Evolutionary conservation across 2,113 vertebrate species (phyloP).

Genomic region (Crotalus horridus): DNA sequence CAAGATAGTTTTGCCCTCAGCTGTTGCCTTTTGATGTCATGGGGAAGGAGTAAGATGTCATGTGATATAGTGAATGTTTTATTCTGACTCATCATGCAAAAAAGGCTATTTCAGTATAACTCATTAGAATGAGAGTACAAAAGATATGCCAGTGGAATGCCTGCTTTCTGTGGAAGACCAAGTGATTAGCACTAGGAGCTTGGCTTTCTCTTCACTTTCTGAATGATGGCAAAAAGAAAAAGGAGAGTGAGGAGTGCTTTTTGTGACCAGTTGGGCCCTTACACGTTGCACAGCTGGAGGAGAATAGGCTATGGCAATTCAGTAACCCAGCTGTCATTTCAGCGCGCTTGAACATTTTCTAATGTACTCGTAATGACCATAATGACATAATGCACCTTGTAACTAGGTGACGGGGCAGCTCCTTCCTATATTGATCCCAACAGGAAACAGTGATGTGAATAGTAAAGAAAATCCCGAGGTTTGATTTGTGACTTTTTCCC

Average conservation of each 20-base stretch:
- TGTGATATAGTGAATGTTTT: background rate
- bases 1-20: background rate
- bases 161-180: background rate
- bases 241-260: constrained; percentile 27
- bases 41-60: background rate
- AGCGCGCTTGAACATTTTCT: constrained; percentile 49
- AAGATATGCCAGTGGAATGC: background rate
- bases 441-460: constrained; percentile 44
- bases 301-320: constrained; percentile 49
- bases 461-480: constrained; percentile 21
- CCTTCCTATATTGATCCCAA: constrained; percentile 39
- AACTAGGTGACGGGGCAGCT: constrained; percentile 42
- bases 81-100: background rate
- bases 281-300: constrained; percentile 50
- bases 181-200: background rate
- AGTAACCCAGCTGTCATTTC: constrained; percentile 59
- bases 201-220: constrained; percentile 37
- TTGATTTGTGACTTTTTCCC: background rate
- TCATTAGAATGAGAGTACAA: background rate
- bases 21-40: background rate
- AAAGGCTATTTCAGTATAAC: background rate
- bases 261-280: constrained; percentile 18
- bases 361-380: constrained; percentile 70
- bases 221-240: constrained; percentile 31
- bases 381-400: constrained; percentile 51